These are phyloP conservation scores for Halcyon malimbica DNA, from an alignment of 2,113 vertebrate species.

Conservation along the genomic window DNA sequence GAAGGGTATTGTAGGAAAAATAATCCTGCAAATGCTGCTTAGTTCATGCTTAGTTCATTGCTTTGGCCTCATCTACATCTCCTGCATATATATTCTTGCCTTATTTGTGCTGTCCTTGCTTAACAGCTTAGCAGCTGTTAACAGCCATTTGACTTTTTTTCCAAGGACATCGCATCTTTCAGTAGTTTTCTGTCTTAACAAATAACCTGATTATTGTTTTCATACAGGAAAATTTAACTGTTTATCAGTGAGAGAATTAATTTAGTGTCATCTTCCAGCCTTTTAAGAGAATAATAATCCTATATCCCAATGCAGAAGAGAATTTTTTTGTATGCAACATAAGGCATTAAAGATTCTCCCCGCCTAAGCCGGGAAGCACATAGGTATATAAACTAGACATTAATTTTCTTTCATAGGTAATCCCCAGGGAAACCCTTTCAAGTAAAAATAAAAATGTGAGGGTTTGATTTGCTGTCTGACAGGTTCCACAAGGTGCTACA, in stretches of 20 bases:
- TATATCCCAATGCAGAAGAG: not conserved
- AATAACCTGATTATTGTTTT: not conserved
- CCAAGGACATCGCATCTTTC: not conserved
- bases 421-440: not conserved
- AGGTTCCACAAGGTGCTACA: not conserved
- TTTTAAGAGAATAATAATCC: not conserved
- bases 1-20: not conserved
- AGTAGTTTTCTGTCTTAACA: not conserved
- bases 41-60: no score
- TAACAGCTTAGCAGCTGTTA: not conserved
- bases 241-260: not conserved
- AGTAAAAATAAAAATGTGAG: not conserved
- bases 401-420: not conserved
- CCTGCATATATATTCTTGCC: not conserved
- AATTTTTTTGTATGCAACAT: not conserved
- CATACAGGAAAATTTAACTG: not conserved
- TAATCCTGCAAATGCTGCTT: not conserved
- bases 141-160: not conserved
- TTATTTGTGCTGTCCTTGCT: not conserved
- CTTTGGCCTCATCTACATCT: not conserved
- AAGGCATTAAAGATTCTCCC: not conserved
- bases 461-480: not conserved
- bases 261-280: not conserved
- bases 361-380: not conserved
- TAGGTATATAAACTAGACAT: not conserved